phyloP scores from a whole-genome alignment of 2,888 invertebrate species.

The Tortricodes alternella region DNA sequence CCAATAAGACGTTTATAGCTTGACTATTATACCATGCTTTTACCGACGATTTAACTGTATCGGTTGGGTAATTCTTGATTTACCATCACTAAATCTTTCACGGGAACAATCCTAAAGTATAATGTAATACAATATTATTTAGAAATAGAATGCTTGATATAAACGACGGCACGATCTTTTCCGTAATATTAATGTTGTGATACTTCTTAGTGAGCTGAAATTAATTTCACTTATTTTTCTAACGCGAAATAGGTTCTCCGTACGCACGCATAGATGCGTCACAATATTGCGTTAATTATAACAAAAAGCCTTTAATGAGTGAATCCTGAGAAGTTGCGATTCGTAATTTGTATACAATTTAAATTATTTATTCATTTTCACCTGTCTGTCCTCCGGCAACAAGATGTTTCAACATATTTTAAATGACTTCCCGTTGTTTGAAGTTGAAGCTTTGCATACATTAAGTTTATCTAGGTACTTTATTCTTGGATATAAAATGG shows the following conservation, averaged over 20 bases:
- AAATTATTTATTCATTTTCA: background rate
- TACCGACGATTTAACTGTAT: background rate
- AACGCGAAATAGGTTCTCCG: too few relatives aligned
- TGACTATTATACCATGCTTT: background rate
- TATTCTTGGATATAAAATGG: too few relatives aligned
- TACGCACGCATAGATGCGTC: too few relatives aligned
- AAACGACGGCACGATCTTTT: too few relatives aligned
- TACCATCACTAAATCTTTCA: background rate
- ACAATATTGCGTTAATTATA: too few relatives aligned
- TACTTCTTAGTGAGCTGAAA: too few relatives aligned
- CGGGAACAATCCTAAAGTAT: background rate
- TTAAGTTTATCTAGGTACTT: too few relatives aligned
- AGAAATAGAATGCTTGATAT: background rate
- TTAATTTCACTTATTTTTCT: too few relatives aligned
- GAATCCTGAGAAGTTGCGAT: too few relatives aligned
- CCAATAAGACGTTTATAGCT: background rate
- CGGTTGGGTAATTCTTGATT: background rate
- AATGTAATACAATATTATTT: background rate
- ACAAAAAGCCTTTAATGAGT: too few relatives aligned
- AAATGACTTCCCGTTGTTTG: background rate
- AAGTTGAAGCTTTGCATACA: background rate
- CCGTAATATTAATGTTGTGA: too few relatives aligned
- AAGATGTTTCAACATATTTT: background rate
- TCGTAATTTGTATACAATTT: too few relatives aligned
- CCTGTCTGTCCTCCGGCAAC: background rate